phyloP scores from a whole-genome alignment of 2,797 vertebrate species.

The Schizopygopsis malacanthus region DNA sequence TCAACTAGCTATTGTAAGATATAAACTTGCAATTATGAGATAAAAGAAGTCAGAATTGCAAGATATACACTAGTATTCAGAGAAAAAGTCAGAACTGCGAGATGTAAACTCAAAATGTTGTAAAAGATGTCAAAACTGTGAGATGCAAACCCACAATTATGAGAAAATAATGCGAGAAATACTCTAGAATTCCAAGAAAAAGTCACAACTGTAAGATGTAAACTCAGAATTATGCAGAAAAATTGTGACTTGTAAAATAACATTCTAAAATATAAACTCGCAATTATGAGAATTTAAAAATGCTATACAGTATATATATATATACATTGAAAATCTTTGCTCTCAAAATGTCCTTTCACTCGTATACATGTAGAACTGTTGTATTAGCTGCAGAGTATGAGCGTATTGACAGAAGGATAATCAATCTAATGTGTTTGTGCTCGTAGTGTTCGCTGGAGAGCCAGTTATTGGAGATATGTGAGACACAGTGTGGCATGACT shows the following conservation, averaged over 20 bases:
- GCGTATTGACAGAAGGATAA: neutral
- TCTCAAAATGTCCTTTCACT: neutral
- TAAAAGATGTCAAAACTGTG: too few species aligned
- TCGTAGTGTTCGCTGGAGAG: constrained; percentile 2
- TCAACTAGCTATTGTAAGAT: too few species aligned
- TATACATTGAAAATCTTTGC: neutral
- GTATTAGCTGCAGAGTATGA: neutral
- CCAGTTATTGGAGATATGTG: constrained; percentile 26
- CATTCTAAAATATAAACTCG: too few species aligned
- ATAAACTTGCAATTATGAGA: too few species aligned
- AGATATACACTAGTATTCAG: too few species aligned
- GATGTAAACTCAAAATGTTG: too few species aligned
- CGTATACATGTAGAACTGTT: neutral
- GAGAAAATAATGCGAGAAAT: too few species aligned
- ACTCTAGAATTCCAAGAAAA: neutral
- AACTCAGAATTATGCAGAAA: neutral
- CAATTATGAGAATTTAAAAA: neutral
- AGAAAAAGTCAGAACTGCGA: too few species aligned
- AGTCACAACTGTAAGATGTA: neutral
- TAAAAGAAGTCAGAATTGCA: too few species aligned
- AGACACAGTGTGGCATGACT: constrained; percentile 15
- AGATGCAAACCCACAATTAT: too few species aligned
- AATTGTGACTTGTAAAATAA: neutral
- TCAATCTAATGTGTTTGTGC: neutral
- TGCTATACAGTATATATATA: neutral